phyloP scores from a whole-genome alignment of 2,888 invertebrate species.

The Plebejus anna region DNA sequence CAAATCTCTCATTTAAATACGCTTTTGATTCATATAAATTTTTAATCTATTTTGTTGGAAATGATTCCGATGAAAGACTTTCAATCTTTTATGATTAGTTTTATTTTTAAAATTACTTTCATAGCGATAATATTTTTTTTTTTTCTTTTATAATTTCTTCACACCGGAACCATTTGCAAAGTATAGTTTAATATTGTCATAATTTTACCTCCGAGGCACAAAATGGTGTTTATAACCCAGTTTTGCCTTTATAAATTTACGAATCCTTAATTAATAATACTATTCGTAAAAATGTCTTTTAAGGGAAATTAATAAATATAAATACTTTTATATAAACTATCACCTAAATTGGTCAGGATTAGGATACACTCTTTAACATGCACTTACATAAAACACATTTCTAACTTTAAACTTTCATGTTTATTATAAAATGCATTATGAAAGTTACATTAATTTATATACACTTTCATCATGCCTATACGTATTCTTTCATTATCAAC shows the following conservation, averaged over 20 bases:
- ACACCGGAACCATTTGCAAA: constrained; percentile 38
- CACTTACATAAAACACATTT: constrained; percentile 41
- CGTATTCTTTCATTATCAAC: constrained; percentile 32
- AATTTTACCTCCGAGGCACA: constrained; percentile 64
- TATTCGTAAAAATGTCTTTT: constrained; percentile 80
- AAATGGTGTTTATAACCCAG: constrained; percentile 74
- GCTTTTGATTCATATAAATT: constrained; percentile 51
- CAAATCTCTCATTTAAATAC: constrained; percentile 61
- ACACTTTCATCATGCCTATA: constrained; percentile 35
- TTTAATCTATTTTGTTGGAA: constrained; percentile 31
- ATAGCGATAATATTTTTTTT: constrained; percentile 10
- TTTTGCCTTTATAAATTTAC: constrained; percentile 67
- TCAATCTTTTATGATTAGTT: constrained; percentile 7
- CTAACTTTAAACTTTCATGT: constrained; percentile 37
- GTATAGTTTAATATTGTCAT: constrained; percentile 63
- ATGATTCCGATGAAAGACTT: constrained; percentile 24
- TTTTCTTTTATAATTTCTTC: constrained; percentile 30
- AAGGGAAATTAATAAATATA: constrained; percentile 74
- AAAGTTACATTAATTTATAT: constrained; percentile 38
- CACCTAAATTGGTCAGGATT: constrained; percentile 75
- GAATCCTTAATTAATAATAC: constrained; percentile 79
- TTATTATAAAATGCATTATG: constrained; percentile 39
- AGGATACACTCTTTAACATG: constrained; percentile 67
- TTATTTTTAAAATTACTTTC: constrained; percentile 22
- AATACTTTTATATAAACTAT: constrained; percentile 67